Evolutionary conservation across 2,888 invertebrate species (phyloP).

Genomic region (Asteroscopus sphinx): DNA sequence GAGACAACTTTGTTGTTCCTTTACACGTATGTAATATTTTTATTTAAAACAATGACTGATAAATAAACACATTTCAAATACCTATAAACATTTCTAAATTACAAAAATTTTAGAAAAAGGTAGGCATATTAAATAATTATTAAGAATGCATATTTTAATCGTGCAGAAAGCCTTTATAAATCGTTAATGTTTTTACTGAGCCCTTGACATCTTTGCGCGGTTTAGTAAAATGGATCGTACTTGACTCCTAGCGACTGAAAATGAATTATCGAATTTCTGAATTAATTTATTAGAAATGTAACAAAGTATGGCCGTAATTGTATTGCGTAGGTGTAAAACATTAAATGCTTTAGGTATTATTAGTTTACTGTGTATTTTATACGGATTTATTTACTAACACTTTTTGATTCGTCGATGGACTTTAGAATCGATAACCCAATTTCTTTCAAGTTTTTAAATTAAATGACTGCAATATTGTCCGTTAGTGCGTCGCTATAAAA

Average conservation of each 20-base stretch:
- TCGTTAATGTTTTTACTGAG: too few relatives aligned
- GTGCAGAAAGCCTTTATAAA: too few relatives aligned
- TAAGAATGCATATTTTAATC: too few relatives aligned
- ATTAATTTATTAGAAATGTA: slow-evolving; percentile 44
- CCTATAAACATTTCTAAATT: too few relatives aligned
- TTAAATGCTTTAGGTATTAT: slow-evolving; percentile 36
- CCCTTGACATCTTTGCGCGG: too few relatives aligned
- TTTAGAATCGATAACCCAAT: slow-evolving; percentile 86
- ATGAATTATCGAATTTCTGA: slow-evolving; percentile 55
- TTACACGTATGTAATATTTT: slow-evolving; percentile 10
- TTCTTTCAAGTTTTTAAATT: slow-evolving; percentile 57
- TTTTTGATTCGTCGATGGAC: slow-evolving; percentile 70
- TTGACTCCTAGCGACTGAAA: slow-evolving; percentile 46
- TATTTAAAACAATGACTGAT: too few relatives aligned
- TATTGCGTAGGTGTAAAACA: slow-evolving; percentile 41
- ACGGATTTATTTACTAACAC: slow-evolving; percentile 50
- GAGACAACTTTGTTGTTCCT: slow-evolving; percentile 21
- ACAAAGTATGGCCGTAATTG: slow-evolving; percentile 36
- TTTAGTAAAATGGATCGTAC: slow-evolving; percentile 30
- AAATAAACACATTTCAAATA: too few relatives aligned
- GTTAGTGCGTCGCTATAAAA: slow-evolving; percentile 35
- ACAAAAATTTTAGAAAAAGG: too few relatives aligned
- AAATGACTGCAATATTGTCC: slow-evolving; percentile 32
- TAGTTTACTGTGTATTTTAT: slow-evolving; percentile 41
- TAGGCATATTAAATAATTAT: too few relatives aligned